Conservation (phyloP, 2,888 invertebrate species). For the Lampropteryx suffumata region DNA sequence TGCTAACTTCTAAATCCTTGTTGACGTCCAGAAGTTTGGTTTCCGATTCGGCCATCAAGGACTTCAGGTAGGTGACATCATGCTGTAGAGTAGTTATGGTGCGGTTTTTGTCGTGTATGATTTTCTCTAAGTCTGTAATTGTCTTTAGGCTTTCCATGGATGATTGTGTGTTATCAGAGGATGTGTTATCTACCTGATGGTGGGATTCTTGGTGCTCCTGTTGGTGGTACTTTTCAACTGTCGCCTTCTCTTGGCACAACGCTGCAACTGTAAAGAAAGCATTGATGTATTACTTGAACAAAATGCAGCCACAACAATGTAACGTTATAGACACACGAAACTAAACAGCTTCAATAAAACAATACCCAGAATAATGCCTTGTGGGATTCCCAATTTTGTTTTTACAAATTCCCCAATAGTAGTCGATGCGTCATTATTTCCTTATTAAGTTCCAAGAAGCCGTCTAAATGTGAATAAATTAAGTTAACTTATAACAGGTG, state of each 20-base stretch:
- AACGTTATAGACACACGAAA: too few relatives aligned
- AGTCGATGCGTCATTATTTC: neutral
- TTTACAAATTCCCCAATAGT: too few relatives aligned
- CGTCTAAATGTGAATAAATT: neutral
- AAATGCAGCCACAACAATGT: too few relatives aligned
- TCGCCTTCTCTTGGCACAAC: conserved; percentile 48
- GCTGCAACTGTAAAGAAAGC: conserved; percentile 52
- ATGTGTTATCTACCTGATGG: conserved; percentile 71
- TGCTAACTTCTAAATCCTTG: conserved; percentile 65
- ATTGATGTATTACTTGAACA: neutral
- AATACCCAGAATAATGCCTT: neutral
- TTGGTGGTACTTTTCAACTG: conserved; percentile 43
- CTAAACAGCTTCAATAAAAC: conserved; percentile 1
- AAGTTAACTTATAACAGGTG: conserved; percentile 10
- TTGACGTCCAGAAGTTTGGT: conserved; percentile 64
- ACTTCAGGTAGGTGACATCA: conserved; percentile 65
- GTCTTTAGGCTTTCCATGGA: conserved; percentile 68
- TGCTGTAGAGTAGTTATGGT: conserved; percentile 67
- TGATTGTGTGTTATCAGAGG: conserved; percentile 64
- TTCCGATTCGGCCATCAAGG: conserved; percentile 70
- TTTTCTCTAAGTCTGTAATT: conserved; percentile 71
- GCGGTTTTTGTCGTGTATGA: conserved; percentile 69
- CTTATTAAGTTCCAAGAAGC: neutral
- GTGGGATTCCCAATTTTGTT: neutral
- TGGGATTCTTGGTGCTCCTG: conserved; percentile 46